Conservation (phyloP, 1,140 invertebrate genomes). For the Ostrea denselamellosa region DNA sequence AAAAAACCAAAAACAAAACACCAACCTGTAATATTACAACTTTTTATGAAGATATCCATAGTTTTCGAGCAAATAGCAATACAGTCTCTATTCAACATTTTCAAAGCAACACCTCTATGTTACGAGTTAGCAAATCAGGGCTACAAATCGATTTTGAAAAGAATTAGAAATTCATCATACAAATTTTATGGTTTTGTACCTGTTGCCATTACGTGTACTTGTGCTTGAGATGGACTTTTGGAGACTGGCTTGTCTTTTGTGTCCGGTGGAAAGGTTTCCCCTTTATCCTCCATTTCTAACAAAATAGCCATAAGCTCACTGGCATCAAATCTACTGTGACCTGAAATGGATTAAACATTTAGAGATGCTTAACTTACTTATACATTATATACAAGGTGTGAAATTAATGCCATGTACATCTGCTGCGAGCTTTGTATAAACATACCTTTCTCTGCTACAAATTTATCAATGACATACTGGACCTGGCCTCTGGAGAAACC, state of each 20-base stretch:
- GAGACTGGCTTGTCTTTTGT: background rate
- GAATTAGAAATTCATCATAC: too few relatives aligned
- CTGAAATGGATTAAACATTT: background rate
- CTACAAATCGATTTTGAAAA: too few relatives aligned
- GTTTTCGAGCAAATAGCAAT: too few relatives aligned
- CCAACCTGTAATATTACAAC: too few relatives aligned
- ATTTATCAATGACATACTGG: conserved; percentile 36
- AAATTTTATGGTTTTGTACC: background rate
- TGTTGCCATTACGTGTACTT: background rate
- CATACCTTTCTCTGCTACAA: conserved; percentile 33
- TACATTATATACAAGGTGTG: too few relatives aligned
- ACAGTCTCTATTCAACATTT: too few relatives aligned
- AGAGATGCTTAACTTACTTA: too few relatives aligned
- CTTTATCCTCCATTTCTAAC: conserved; percentile 37
- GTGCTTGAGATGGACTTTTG: background rate
- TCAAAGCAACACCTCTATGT: too few relatives aligned
- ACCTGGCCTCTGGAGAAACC: background rate
- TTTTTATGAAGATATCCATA: too few relatives aligned
- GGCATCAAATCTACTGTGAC: conserved; percentile 2
- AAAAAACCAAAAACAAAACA: too few relatives aligned
- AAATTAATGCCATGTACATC: background rate
- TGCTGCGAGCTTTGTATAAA: background rate
- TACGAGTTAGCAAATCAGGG: too few relatives aligned
- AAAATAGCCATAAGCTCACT: background rate
- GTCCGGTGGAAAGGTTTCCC: conserved; percentile 27